phyloP scores from a whole-genome alignment of 2,113 vertebrate species.

The Rhegmatorhina hoffmannsi region DNA sequence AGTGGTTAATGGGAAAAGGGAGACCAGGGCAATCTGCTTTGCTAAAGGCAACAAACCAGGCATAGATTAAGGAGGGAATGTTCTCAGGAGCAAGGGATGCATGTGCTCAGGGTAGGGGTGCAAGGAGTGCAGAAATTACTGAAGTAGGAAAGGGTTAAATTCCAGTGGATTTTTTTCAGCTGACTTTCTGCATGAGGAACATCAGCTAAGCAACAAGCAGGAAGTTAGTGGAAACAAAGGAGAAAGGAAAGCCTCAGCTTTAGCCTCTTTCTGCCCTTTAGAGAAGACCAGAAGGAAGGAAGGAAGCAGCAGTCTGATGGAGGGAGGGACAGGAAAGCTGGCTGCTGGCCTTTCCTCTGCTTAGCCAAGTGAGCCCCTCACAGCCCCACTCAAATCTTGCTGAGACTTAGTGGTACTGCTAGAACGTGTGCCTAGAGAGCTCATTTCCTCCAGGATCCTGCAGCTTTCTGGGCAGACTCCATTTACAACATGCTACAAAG shows the following conservation, averaged over 20 bases:
- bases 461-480: neutral
- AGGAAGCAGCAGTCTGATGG: constrained; percentile 10
- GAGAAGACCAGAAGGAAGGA: neutral
- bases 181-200: neutral
- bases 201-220: neutral
- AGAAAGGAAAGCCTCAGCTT: constrained; percentile 4
- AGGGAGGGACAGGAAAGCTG: constrained; percentile 9
- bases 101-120: neutral
- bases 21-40: neutral
- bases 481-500: neutral
- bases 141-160: neutral
- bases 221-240: neutral
- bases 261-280: neutral
- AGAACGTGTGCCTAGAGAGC: neutral
- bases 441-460: neutral
- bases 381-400: neutral
- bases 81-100: neutral
- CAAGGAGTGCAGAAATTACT: neutral
- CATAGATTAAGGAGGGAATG: neutral
- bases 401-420: neutral
- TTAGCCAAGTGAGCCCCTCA: neutral
- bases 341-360: neutral
- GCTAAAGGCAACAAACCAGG: neutral
- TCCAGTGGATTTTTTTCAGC: neutral
- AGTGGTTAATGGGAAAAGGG: neutral